Base-by-base conservation (phyloP, 2,888 invertebrate species). In the Desoria tigrina region DNA sequence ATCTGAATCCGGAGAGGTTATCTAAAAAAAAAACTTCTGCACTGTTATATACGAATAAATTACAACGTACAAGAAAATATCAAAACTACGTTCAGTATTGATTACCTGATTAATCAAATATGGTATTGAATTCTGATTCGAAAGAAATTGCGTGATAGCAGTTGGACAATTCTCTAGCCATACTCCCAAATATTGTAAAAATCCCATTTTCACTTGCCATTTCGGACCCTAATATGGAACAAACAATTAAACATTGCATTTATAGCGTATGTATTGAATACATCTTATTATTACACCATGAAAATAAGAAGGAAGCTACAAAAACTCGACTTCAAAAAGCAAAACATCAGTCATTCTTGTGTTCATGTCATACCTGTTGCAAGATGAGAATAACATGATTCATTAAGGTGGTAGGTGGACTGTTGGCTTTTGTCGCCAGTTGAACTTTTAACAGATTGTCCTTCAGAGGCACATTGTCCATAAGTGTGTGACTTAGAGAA, bases 391-490 rank as follows among this genome's bases (percentile, higher is more conserved):
- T 88, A 77, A 94, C 91, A 79, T 97, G 95, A 77, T 94, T 90
- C 71, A 99, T 83, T 66, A 99, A 82, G 1, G 94, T 90, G 14
- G 94, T 89, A 0, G 97, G 94, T 4, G 90, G 87, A 67, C 90
- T 88, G 0, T 90, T 90, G 1, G 88, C 85, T 72, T 89, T 89
- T 0, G 91, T 90, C 0, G 96, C 94, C 64, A 99, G 82, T 69
- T 97, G 84, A 3, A 99, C 98, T 63, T 94, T 83, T 28, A 99
- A 80, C 54, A 99, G 80, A 79, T 95, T 92, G 78, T 97, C 95
- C 79, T 95, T 94, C 78, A 90, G 90, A 0, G 84, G 84, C 0
- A 86, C 84, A 79, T 93, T 94, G 68, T 94, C 94, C 6, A 92
- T 87, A 23, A 99, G 83, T 0, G 91, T 88, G 79, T 99, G 94